Evolutionary conservation across 2,888 invertebrate genomes (phyloP), one percentile per base, ranked within the genome.

Genomic region (Acanthosepion pharaonis): DNA sequence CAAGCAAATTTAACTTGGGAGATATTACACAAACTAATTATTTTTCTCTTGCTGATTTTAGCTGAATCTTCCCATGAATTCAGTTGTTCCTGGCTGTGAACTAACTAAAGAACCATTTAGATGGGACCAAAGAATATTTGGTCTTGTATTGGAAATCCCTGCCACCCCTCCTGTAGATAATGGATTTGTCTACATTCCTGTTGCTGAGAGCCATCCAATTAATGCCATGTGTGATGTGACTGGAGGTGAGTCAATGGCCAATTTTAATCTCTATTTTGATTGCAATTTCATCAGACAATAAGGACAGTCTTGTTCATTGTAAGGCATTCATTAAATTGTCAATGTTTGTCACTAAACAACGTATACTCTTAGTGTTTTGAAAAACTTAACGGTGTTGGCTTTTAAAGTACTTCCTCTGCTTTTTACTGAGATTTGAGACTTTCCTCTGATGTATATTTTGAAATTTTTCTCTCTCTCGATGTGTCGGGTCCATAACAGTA

Each of bases 161-260:
- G 99, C 99, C 9, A 96, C 96, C 64, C 99, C 99, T 93, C 99
- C 99, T 6, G 98, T 98, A 95, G 95, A 96, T 98, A 94, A 99
- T 96, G 95, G 95, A 20, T 96, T 96, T 94, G 95, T 96, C 9
- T 97, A 96, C 95, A 98, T 99, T 95, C 99, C 99, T 78, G 99
- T 99, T 23, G 99, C 99, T 94, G 99, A 99, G 97, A 98, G 98
- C 94, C 99, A 99, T 91, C 99, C 99, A 0, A 99, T 99, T 96
- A 99, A 99, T 97, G 98, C 99, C 18, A 99, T 99, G 99, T 99
- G 99, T 98, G 99, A 99, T 98, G 99, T 99, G 48, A 99, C 99
- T 28, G 99, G 99, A 97, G 99, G 98, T 98, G 97, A 97, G 97
- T 95, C 23, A 3, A 59, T 23, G 20, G 5, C 3, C 20, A 78